Evolutionary conservation across 1,140 invertebrate species (phyloP), one percentile per base, ranked within the genome.

Genomic region (Neodiprion pinetum): DNA sequence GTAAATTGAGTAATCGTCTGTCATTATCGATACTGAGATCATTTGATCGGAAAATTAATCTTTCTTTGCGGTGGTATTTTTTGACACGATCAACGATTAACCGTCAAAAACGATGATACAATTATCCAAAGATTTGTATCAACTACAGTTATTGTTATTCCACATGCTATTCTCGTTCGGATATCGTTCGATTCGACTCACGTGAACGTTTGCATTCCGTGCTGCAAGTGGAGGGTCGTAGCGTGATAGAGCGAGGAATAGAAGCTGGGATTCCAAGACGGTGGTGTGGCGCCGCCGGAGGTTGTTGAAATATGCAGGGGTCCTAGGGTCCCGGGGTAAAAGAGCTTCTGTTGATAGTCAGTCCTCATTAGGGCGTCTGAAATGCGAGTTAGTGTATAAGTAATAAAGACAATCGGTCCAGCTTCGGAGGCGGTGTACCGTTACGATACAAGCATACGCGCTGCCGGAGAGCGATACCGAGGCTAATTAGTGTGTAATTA

Each of bases 191-290:
- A 40, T 40, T 40, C 28, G 28, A 81, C 80, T 81, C 71, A 83
- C 82, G 82, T 79, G 70, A 80, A 87, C 48, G 82, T 83, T 78
- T 88, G 86, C 76, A 84, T 83, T 75, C 85, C 85, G 17, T 84
- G 86, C 76, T 85, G 85, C 74, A 87, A 77, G 70, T 87, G 83
- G 67, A 88, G 75, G 40, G 80, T 86, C 11, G 85, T 87, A 14
- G 87, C 81, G 77, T 87, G 88, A 75, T 88, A 88, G 7, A 89
- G 78, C 8, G 88, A 86, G 7, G 88, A 88, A 73, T 87, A 89
- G 21, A 89, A 88, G 70, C 83, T 84, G 2, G 85, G 81, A 75
- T 87, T 88, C 87, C 87, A 88, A 14, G 85, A 83, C 47, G 86
- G 72, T 10, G 85, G 76, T 65, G 80, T 75, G 7, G 83, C 79